phyloP scores from a whole-genome alignment of 2,797 vertebrate genomes.

The Setipinna tenuifilis region DNA sequence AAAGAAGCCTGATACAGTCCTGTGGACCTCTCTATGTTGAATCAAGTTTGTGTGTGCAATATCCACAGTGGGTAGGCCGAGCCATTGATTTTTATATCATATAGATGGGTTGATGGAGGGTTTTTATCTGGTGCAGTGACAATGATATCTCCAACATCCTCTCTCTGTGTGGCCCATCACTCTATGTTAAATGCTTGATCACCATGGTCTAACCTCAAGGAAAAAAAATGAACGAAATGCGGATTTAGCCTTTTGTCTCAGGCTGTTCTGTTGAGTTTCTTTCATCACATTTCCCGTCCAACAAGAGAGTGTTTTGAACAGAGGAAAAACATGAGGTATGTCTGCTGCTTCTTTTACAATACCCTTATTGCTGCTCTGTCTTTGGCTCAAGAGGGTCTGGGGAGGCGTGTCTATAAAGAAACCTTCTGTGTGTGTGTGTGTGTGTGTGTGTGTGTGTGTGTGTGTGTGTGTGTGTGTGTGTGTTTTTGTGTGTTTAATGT shows the following conservation, averaged over 20 bases:
- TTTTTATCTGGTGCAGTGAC: background rate
- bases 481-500: slow-evolving; percentile 43
- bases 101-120: slow-evolving; percentile 50
- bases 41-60: slow-evolving; percentile 4
- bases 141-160: slow-evolving; percentile 10
- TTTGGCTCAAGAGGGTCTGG: slow-evolving; percentile 25
- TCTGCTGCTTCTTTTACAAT: background rate
- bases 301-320: background rate
- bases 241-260: slow-evolving; percentile 18
- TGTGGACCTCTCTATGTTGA: background rate
- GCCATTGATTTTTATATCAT: slow-evolving; percentile 57
- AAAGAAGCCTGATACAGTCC: slow-evolving; percentile 16
- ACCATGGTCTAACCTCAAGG: background rate
- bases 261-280: background rate
- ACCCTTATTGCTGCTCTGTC: background rate
- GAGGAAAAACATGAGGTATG: background rate
- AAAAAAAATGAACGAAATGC: slow-evolving; percentile 26
- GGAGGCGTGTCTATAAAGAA: slow-evolving; percentile 48
- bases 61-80: slow-evolving; percentile 24
- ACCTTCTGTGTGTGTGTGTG: background rate
- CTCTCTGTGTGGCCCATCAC: background rate
- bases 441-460: slow-evolving; percentile 37
- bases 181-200: background rate
- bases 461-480: slow-evolving; percentile 10
- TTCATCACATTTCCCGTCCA: background rate